phyloP scores from a whole-genome alignment of 2,888 invertebrate genomes.

The Sisyra nigra region DNA sequence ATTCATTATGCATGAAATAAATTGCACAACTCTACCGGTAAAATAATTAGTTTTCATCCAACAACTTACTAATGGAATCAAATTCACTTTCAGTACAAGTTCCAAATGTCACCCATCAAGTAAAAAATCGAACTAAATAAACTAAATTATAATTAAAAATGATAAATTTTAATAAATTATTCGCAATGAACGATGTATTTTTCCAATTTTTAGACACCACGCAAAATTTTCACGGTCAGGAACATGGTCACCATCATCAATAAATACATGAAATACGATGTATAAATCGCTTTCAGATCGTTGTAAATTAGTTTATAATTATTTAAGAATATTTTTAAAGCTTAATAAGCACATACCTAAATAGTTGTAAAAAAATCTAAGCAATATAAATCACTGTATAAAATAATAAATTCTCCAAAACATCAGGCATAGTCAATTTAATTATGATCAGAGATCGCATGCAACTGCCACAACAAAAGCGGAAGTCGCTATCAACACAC shows the following conservation, averaged over 20 bases:
- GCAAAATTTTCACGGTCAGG: conserved; percentile 11
- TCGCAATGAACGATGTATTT: not conserved
- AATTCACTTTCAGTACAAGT: not conserved
- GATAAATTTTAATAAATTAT: not conserved
- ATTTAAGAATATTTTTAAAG: not conserved
- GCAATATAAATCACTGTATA: too few relatives aligned
- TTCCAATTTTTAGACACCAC: conserved; percentile 1
- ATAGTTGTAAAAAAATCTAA: too few relatives aligned
- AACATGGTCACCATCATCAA: conserved; percentile 11
- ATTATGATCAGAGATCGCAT: too few relatives aligned
- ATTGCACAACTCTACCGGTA: conserved; percentile 7
- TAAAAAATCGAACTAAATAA: not conserved
- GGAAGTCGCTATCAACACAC: too few relatives aligned
- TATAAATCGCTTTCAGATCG: not conserved
- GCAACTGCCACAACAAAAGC: too few relatives aligned
- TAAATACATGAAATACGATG: not conserved
- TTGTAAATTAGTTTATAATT: too few relatives aligned
- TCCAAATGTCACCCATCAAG: not conserved
- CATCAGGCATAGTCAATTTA: too few relatives aligned
- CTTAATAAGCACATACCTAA: not conserved
- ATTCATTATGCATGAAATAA: conserved; percentile 6
- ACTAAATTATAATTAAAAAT: not conserved
- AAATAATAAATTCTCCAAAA: too few relatives aligned
- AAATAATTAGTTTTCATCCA: conserved; percentile 1
- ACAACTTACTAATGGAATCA: not conserved